phyloP scores from a whole-genome alignment of 2,113 vertebrate species.

The Lepus americanus region DNA sequence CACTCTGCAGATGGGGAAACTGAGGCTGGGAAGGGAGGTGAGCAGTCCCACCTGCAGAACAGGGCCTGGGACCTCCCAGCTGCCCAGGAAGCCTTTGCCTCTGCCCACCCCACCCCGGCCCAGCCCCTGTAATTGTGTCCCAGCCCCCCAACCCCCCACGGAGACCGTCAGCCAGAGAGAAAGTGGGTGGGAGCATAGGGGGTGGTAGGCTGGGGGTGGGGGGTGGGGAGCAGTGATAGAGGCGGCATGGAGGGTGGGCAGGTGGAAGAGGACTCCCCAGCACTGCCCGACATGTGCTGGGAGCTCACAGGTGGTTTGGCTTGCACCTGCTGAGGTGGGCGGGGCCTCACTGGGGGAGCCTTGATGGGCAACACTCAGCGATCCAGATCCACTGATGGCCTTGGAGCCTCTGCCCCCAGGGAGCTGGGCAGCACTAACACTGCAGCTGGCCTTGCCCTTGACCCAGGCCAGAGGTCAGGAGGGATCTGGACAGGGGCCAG shows the following conservation, averaged over 20 bases:
- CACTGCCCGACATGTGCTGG: neutral
- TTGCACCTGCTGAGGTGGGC: too few species aligned
- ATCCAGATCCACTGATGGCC: neutral
- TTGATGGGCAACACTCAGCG: neutral
- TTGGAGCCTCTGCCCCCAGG: neutral
- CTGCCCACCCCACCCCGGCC: neutral
- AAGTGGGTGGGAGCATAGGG: too few species aligned
- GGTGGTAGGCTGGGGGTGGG: too few species aligned
- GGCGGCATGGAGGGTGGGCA: too few species aligned
- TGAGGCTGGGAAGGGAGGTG: fast-evolving
- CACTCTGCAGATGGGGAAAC: neutral
- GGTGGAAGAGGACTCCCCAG: neutral
- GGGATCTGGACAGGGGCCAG: neutral
- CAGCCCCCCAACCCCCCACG: neutral
- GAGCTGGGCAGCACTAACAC: neutral
- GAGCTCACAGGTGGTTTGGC: too few species aligned
- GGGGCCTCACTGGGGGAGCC: neutral
- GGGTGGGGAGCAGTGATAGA: fast-evolving
- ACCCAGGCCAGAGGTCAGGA: neutral
- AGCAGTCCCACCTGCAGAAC: neutral
- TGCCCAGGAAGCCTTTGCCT: neutral
- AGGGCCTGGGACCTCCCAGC: neutral
- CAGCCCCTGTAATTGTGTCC: too few species aligned
- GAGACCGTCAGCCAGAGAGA: neutral
- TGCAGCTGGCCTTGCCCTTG: neutral